Percentiles rank a stretch among this genome's conserved stretches.
Evolutionary conservation across 2,113 vertebrate genomes (phyloP).

Genomic region (Spermophilus dauricus): DNA sequence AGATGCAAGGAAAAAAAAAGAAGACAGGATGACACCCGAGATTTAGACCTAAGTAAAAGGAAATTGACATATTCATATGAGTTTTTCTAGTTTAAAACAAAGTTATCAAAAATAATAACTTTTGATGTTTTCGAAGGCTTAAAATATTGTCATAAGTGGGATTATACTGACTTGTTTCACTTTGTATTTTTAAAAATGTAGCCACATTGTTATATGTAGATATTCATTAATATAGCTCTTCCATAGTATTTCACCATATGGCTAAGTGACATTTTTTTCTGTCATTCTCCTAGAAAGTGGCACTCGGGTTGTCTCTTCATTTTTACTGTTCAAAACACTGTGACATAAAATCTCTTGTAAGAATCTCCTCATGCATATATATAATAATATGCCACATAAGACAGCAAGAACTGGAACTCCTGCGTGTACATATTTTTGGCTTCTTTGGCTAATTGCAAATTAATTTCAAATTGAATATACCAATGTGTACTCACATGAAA

Average conservation of each 20-base stretch:
- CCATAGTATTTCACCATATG: background rate
- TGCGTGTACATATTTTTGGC: background rate
- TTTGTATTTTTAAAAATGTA: background rate
- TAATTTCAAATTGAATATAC: background rate
- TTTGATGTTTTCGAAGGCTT: background rate
- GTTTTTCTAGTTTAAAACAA: background rate
- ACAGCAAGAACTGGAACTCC: background rate
- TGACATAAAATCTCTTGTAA: background rate
- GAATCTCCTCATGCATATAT: background rate
- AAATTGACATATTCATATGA: background rate
- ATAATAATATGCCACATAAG: background rate
- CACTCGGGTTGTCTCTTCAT: background rate
- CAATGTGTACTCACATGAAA: background rate
- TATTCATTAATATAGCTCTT: background rate
- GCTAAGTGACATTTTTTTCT: background rate
- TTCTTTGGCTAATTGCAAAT: background rate
- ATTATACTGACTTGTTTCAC: background rate
- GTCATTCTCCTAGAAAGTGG: background rate
- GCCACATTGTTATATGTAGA: background rate
- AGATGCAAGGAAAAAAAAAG: background rate
- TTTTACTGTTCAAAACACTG: background rate
- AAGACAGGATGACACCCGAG: background rate
- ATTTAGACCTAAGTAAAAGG: background rate
- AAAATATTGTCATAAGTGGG: background rate
- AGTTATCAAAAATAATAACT: background rate